phyloP scores from a whole-genome alignment of 2,113 vertebrate species.

The Daboia siamensis region DNA sequence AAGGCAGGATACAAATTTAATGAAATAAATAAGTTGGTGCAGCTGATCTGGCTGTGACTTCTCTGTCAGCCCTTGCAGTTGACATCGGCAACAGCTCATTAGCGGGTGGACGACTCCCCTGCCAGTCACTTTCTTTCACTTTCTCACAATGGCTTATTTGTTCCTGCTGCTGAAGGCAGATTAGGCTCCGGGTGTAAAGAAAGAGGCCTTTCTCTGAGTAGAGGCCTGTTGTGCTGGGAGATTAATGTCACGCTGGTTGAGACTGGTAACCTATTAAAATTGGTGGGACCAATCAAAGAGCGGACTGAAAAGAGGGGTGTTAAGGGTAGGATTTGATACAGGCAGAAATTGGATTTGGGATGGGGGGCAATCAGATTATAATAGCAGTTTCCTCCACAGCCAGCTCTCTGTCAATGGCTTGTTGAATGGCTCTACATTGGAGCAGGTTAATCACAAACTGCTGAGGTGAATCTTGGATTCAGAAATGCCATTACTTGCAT shows the following conservation, averaged over 20 bases:
- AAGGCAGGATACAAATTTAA: not conserved
- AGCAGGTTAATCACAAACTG: not conserved
- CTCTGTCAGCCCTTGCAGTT: not conserved
- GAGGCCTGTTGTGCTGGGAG: not conserved
- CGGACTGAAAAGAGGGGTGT: not conserved
- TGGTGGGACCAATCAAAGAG: conserved; percentile 30
- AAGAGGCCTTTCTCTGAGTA: conserved; percentile 36
- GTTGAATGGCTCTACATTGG: not conserved
- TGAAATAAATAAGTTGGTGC: not conserved
- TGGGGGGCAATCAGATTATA: not conserved
- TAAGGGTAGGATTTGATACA: conserved; percentile 34
- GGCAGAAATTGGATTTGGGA: not conserved
- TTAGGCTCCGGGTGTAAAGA: conserved; percentile 22
- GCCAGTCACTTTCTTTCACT: not conserved
- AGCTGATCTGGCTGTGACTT: not conserved
- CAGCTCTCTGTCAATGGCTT: not conserved
- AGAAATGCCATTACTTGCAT: not conserved
- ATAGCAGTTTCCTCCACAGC: not conserved
- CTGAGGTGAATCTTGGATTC: not conserved
- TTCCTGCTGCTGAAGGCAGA: conserved; percentile 22
- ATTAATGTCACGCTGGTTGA: not conserved
- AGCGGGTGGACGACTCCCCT: conserved; percentile 16
- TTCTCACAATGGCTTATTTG: conserved; percentile 37
- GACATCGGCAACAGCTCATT: not conserved
- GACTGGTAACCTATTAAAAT: conserved; percentile 37